Evolutionary conservation across 1,140 invertebrate species (phyloP).

Genomic region (Chironomus tepperi): DNA sequence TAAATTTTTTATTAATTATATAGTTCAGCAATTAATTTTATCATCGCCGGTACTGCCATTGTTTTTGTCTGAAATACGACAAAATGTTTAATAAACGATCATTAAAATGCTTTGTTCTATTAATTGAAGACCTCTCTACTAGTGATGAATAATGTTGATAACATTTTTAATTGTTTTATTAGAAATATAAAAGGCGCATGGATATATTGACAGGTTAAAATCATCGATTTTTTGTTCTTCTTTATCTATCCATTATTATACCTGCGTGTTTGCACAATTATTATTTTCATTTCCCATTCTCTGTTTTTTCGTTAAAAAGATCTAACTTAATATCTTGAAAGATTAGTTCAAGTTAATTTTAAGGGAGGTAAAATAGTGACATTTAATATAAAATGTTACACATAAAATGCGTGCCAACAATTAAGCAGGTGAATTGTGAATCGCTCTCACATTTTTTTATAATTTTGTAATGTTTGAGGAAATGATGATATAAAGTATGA

Average conservation of each 20-base stretch:
- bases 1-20: no score
- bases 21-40: no score
- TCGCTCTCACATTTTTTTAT: not conserved
- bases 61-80: no score
- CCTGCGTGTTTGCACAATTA: slow-evolving; percentile 20
- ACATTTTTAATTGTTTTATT: slow-evolving; percentile 20
- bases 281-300: not conserved
- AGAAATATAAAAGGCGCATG: not conserved
- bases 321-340: not conserved
- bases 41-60: no score
- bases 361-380: slow-evolving; percentile 19
- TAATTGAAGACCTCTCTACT: not conserved
- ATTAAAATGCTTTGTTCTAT: slow-evolving; percentile 14
- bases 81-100: not conserved
- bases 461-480: not conserved
- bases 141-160: not conserved
- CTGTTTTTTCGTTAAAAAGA: no score
- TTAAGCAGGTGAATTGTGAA: not conserved
- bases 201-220: not conserved
- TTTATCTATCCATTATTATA: slow-evolving; percentile 10
- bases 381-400: slow-evolving; percentile 24
- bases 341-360: slow-evolving; percentile 2
- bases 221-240: not conserved
- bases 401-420: slow-evolving; percentile 23
- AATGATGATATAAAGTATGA: not conserved